Evolutionary conservation across 2,113 vertebrate genomes (phyloP).

Genomic region (Eulemur rufifrons): DNA sequence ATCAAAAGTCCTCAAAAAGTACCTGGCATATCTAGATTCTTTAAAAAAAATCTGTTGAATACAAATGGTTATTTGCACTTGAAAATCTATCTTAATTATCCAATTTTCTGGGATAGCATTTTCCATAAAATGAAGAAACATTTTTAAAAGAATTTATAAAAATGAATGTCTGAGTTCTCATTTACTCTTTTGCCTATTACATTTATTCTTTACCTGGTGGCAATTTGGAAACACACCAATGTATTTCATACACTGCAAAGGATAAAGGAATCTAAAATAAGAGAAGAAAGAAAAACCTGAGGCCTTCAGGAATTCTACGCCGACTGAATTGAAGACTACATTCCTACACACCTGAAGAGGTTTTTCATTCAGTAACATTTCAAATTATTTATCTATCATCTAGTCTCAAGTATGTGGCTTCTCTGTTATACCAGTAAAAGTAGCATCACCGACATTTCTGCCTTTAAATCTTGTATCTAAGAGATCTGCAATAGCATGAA

Average conservation of each 20-base stretch:
- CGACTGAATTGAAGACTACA: neutral
- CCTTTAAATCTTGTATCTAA: neutral
- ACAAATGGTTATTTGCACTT: neutral
- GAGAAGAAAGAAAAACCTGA: neutral
- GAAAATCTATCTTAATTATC: neutral
- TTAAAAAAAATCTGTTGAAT: neutral
- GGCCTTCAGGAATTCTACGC: neutral
- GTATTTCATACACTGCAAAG: neutral
- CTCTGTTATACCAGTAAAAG: neutral
- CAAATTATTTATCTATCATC: neutral
- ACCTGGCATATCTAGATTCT: neutral
- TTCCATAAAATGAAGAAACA: neutral
- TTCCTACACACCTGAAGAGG: neutral
- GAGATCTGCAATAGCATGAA: neutral
- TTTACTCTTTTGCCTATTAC: neutral
- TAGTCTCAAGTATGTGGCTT: neutral
- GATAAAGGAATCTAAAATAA: neutral
- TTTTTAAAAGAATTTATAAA: neutral
- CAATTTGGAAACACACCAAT: constrained; percentile 5
- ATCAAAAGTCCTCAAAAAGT: neutral
- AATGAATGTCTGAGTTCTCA: neutral
- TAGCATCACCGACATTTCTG: neutral
- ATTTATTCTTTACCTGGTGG: neutral
- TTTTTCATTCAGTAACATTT: neutral
- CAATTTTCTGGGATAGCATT: neutral